Conservation (phyloP, 2,113 vertebrate genomes). For the Arizona elegans region DNA sequence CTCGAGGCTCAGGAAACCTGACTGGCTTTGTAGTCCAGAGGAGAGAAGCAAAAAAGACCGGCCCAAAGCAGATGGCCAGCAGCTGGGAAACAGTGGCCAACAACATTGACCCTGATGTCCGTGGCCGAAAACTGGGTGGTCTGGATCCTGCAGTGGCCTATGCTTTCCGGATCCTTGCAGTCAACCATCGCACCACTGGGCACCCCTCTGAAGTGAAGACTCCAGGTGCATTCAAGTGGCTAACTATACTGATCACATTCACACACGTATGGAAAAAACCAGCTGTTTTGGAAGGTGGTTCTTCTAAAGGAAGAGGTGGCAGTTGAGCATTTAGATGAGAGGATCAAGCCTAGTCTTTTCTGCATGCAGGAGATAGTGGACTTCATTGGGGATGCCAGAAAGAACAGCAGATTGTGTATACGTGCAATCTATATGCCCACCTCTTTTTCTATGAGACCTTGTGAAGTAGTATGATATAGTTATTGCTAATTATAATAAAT, state of each 20-base stretch:
- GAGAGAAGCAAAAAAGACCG: slow-evolving; percentile 56
- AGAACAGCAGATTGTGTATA: not conserved
- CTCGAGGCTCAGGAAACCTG: slow-evolving; percentile 63
- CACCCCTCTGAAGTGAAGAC: slow-evolving; percentile 82
- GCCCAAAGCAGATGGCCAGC: not conserved
- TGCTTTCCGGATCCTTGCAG: slow-evolving; percentile 79
- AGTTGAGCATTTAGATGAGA: not conserved
- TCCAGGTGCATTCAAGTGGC: slow-evolving; percentile 78
- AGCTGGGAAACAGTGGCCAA: slow-evolving; percentile 76
- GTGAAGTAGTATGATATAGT: not conserved
- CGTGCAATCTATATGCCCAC: not conserved
- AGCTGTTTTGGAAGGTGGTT: not conserved
- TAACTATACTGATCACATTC: not conserved
- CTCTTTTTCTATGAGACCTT: not conserved
- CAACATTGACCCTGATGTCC: slow-evolving; percentile 73
- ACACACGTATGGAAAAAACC: not conserved
- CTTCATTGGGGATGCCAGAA: not conserved
- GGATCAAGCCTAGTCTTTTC: not conserved
- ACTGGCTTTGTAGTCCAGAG: slow-evolving; percentile 84
- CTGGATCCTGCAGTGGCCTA: slow-evolving; percentile 78
- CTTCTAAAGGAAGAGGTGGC: not conserved
- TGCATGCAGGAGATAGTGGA: not conserved
- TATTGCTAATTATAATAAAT: not conserved
- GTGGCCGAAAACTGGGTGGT: slow-evolving; percentile 70
- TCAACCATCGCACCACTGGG: slow-evolving; percentile 85